A percentile compares a stretch with the other conserved stretches of the same genome.
These are phyloP conservation scores for Idris sp. DNA, from an alignment of 1,140 invertebrate genomes.

Conservation along the genomic window DNA sequence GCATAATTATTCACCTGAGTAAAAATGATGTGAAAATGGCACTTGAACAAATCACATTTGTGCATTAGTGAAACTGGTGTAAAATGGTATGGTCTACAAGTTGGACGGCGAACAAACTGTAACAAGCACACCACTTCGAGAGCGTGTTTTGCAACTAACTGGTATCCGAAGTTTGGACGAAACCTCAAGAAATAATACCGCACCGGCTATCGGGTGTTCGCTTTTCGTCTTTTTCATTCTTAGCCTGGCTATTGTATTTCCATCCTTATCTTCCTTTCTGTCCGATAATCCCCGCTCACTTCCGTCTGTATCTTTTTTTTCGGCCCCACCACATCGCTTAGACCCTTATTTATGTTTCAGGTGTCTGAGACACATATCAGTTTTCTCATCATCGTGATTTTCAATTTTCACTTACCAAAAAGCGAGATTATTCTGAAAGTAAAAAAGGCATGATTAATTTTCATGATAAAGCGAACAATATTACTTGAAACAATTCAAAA, in stretches of 20 bases:
- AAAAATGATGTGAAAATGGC: slow-evolving; percentile 47
- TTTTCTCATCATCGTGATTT: slow-evolving; percentile 37
- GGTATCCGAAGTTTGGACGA: slow-evolving; percentile 60
- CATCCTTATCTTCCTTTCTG: neutral
- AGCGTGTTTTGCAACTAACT: slow-evolving; percentile 68
- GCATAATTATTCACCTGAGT: slow-evolving; percentile 37
- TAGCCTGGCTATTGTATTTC: slow-evolving; percentile 21
- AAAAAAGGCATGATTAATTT: too few species aligned
- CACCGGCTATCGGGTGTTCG: slow-evolving; percentile 62
- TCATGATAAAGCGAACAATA: too few species aligned
- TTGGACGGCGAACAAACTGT: slow-evolving; percentile 25
- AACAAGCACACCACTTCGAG: slow-evolving; percentile 54
- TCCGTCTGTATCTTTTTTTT: slow-evolving; percentile 37
- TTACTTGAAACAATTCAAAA: too few species aligned
- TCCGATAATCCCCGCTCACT: slow-evolving; percentile 11
- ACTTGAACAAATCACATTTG: slow-evolving; percentile 53
- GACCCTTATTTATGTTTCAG: slow-evolving; percentile 45
- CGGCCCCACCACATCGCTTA: slow-evolving; percentile 14
- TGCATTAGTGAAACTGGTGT: slow-evolving; percentile 42
- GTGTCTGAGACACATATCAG: slow-evolving; percentile 39
- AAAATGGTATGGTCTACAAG: slow-evolving; percentile 35
- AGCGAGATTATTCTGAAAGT: too few species aligned
- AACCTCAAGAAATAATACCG: slow-evolving; percentile 65
- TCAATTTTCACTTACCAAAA: too few species aligned
- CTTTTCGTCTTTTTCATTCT: slow-evolving; percentile 37